Evolutionary conservation across 1,140 invertebrate species (phyloP).

Genomic region (Trichoplusia ni): DNA sequence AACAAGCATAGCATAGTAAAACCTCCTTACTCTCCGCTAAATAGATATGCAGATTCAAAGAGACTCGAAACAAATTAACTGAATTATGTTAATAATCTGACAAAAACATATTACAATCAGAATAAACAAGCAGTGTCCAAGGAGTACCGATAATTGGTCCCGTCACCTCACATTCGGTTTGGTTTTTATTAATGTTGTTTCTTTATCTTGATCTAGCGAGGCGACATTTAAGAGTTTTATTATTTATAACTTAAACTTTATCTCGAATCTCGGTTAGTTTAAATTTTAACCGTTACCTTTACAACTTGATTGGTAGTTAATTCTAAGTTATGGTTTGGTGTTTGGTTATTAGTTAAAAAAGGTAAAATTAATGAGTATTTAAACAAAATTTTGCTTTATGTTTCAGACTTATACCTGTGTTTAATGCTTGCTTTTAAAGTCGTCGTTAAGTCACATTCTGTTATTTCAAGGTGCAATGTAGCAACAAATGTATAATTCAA

Average conservation of each 20-base stretch:
- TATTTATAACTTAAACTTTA: constrained; percentile 72
- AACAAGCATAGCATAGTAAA: too few relatives aligned
- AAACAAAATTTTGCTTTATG: too few relatives aligned
- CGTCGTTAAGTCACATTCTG: too few relatives aligned
- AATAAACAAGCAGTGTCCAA: background rate
- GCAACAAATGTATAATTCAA: too few relatives aligned
- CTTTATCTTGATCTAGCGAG: constrained; percentile 66
- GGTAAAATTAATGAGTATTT: too few relatives aligned
- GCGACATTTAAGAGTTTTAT: constrained; percentile 75
- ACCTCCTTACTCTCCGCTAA: too few relatives aligned
- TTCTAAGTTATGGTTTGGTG: background rate
- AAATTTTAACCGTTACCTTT: constrained; percentile 48
- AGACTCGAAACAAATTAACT: too few relatives aligned
- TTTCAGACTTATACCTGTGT: too few relatives aligned
- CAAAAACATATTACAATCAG: background rate
- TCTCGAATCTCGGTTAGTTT: constrained; percentile 62
- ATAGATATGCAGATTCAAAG: too few relatives aligned
- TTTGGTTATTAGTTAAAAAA: background rate
- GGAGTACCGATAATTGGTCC: background rate
- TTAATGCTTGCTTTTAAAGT: too few relatives aligned
- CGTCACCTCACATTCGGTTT: constrained; percentile 12
- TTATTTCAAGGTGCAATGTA: too few relatives aligned
- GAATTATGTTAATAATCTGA: too few relatives aligned
- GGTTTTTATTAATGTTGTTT: constrained; percentile 73
- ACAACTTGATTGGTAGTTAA: constrained; percentile 26